A percentile compares a stretch with the other conserved stretches of the same genome.
These are phyloP conservation scores for Matsumurasca onukii DNA, from an alignment of 1,140 invertebrate species.

Conservation along the genomic window DNA sequence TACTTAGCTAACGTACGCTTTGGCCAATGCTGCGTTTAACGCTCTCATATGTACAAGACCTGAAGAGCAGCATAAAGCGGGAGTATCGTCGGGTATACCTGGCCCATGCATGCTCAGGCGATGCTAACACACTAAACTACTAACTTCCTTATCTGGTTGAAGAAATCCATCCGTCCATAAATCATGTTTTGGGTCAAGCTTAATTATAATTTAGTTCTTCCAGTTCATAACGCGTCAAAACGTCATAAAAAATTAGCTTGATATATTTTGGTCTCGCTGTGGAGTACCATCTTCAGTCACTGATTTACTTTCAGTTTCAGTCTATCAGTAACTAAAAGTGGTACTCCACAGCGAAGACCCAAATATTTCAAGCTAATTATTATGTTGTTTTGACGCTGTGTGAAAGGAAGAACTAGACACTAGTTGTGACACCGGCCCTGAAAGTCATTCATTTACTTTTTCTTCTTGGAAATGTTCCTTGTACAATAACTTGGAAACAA, in stretches of 20 bases:
- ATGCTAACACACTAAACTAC: neutral
- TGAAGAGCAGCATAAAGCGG: conserved; percentile 11
- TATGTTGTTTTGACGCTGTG: too few relatives aligned
- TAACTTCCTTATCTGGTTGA: neutral
- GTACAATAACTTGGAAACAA: too few relatives aligned
- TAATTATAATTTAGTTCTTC: neutral
- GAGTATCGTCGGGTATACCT: conserved; percentile 23
- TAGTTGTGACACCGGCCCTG: too few relatives aligned
- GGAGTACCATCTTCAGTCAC: neutral
- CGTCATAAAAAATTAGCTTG: neutral
- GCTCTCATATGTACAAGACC: too few relatives aligned
- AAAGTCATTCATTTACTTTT: too few relatives aligned
- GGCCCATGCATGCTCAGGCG: conserved; percentile 25
- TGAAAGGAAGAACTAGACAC: too few relatives aligned
- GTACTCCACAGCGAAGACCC: too few relatives aligned
- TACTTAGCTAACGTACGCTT: too few relatives aligned
- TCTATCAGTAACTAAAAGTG: too few relatives aligned
- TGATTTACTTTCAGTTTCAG: neutral
- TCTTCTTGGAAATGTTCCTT: too few relatives aligned
- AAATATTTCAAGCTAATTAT: too few relatives aligned
- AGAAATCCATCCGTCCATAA: neutral
- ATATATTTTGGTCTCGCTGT: neutral
- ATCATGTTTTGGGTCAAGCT: neutral
- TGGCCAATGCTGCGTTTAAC: too few relatives aligned
- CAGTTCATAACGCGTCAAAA: neutral